Evolutionary conservation across 2,888 invertebrate species (phyloP).

Genomic region (Leptinotarsa rubiginosa): DNA sequence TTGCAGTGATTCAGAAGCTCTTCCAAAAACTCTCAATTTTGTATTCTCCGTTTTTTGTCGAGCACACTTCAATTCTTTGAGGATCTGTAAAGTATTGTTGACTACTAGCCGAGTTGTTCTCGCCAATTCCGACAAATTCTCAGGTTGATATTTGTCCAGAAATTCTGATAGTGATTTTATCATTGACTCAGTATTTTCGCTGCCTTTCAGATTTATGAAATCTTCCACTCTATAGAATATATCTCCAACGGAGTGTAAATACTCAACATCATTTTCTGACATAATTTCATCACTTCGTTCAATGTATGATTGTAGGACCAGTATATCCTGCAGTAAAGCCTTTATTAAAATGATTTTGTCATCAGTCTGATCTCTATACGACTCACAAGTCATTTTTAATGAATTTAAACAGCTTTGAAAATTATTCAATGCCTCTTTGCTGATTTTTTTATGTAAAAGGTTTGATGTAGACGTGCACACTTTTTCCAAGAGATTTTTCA

Average conservation of each 20-base stretch:
- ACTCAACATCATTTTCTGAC: conserved; percentile 41
- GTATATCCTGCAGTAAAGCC: conserved; percentile 40
- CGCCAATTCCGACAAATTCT: conserved; percentile 40
- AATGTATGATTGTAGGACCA: conserved; percentile 44
- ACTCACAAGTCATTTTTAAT: conserved; percentile 32
- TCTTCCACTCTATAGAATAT: conserved; percentile 37
- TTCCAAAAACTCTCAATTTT: conserved; percentile 54
- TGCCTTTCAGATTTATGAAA: conserved; percentile 37
- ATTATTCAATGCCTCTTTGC: neutral
- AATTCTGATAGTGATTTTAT: conserved; percentile 43
- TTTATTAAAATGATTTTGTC: conserved; percentile 43
- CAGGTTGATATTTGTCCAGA: conserved; percentile 40
- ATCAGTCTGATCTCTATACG: conserved; percentile 28
- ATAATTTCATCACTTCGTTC: conserved; percentile 29
- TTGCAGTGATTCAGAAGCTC: conserved; percentile 58
- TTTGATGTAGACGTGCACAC: neutral
- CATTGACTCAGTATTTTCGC: conserved; percentile 37
- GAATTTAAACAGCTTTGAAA: conserved; percentile 27
- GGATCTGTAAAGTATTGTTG: conserved; percentile 45
- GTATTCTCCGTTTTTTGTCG: conserved; percentile 45
- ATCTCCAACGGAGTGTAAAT: conserved; percentile 35
- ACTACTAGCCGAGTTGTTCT: conserved; percentile 49
- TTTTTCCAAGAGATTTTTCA: conserved; percentile 2
- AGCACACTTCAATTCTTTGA: conserved; percentile 50
- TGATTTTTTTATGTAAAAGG: neutral